These are phyloP conservation scores for Lordiphosa collinella DNA, from an alignment of 1,140 invertebrate genomes.

Conservation along the genomic window DNA sequence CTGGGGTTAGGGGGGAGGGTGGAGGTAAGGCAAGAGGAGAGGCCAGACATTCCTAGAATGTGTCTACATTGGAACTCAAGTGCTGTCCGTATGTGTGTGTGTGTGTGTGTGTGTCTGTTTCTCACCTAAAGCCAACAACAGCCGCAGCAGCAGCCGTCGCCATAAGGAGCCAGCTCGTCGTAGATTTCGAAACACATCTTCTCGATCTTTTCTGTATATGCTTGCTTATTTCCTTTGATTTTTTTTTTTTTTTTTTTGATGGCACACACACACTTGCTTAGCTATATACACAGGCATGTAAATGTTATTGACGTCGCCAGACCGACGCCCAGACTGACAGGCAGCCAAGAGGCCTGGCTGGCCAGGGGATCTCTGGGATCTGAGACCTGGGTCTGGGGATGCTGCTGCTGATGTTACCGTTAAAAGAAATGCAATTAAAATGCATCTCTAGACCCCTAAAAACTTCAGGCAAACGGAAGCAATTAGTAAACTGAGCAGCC, in stretches of 20 bases:
- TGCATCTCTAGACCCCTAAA: conserved; percentile 67
- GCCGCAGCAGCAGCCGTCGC: conserved; percentile 21
- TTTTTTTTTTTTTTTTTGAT: conserved; percentile 27
- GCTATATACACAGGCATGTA: conserved; percentile 18
- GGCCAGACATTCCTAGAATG: too few relatives aligned
- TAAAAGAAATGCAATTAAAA: conserved; percentile 78
- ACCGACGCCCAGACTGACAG: conserved; percentile 32
- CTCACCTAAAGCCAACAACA: neutral
- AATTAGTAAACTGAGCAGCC: conserved; percentile 73
- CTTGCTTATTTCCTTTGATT: conserved; percentile 48
- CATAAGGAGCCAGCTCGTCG: conserved; percentile 27
- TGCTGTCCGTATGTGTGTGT: too few relatives aligned
- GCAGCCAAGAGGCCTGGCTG: conserved; percentile 15
- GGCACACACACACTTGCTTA: conserved; percentile 1
- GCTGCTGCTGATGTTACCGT: conserved; percentile 63
- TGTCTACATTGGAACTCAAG: too few relatives aligned
- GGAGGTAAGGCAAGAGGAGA: too few relatives aligned
- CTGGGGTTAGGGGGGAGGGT: too few relatives aligned
- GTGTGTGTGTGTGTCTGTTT: too few relatives aligned
- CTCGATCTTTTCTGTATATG: conserved; percentile 7
- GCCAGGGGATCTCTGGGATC: neutral
- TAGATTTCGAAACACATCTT: conserved; percentile 45
- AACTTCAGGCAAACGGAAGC: conserved; percentile 66
- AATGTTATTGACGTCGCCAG: conserved; percentile 73
- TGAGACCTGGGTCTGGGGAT: conserved; percentile 16